Conservation (phyloP, 2,113 vertebrate genomes). For the Larimichthys polyactis region DNA sequence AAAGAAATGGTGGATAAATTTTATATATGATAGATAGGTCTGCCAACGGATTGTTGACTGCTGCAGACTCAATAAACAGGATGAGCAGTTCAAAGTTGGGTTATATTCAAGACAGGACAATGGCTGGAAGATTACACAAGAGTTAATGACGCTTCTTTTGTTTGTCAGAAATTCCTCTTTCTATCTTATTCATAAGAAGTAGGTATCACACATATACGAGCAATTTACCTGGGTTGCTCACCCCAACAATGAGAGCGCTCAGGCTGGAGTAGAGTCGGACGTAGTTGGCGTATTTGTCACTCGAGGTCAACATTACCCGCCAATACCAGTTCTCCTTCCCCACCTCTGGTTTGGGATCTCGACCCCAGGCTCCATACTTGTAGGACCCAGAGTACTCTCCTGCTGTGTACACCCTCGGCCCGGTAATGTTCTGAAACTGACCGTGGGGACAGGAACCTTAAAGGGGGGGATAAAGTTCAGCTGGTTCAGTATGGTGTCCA, state of each 20-base stretch:
- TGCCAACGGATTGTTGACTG: too few relatives aligned
- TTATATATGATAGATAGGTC: too few relatives aligned
- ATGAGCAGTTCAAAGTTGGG: too few relatives aligned
- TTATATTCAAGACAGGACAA: too few relatives aligned
- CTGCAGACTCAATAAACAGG: too few relatives aligned
- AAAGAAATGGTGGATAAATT: too few relatives aligned
- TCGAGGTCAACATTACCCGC: conserved; percentile 75
- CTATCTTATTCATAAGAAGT: too few relatives aligned
- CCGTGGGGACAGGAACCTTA: conserved; percentile 77
- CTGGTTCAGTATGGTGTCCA: neutral
- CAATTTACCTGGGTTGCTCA: conserved; percentile 57
- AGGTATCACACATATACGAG: too few relatives aligned
- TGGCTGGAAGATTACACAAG: too few relatives aligned
- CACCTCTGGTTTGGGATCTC: conserved; percentile 77
- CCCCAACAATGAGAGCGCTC: conserved; percentile 74
- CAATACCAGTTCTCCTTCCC: conserved; percentile 82
- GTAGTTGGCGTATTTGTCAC: conserved; percentile 69
- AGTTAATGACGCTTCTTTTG: too few relatives aligned
- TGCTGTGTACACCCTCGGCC: conserved; percentile 65
- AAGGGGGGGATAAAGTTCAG: too few relatives aligned
- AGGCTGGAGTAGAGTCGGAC: conserved; percentile 77
- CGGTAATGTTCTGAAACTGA: conserved; percentile 60
- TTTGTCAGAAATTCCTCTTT: too few relatives aligned
- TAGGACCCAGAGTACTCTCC: conserved; percentile 78
- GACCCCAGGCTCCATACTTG: conserved; percentile 82